These are phyloP conservation scores for Stegodyphus dumicola DNA, from an alignment of 1,140 invertebrate genomes.

Conservation along the genomic window DNA sequence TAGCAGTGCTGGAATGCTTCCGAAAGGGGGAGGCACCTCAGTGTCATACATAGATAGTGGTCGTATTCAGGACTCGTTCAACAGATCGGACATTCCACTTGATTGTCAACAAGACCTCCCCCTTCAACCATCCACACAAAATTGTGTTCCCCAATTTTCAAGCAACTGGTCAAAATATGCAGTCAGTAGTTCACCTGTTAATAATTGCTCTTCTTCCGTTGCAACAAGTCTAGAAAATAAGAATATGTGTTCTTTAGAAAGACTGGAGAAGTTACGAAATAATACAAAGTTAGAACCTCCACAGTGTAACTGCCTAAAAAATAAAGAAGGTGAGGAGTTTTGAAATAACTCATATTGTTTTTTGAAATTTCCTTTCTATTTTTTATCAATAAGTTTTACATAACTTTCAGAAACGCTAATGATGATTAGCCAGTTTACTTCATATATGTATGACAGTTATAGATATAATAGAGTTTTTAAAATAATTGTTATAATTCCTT, in stretches of 20 bases:
- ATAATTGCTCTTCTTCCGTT: constrained; percentile 25
- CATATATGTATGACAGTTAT: too few species aligned
- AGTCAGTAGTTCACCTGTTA: neutral
- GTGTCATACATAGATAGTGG: constrained; percentile 64
- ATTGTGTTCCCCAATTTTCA: constrained; percentile 12
- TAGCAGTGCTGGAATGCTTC: constrained; percentile 32
- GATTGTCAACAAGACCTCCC: constrained; percentile 50
- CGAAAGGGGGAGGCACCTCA: constrained; percentile 58
- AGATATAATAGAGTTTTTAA: too few species aligned
- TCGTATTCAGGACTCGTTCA: constrained; percentile 61
- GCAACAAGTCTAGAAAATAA: constrained; percentile 20
- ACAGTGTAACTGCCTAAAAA: constrained; percentile 83
- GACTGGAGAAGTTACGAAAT: constrained; percentile 75
- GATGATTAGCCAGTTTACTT: too few species aligned
- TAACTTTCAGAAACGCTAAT: too few species aligned
- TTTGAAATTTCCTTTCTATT: too few species aligned
- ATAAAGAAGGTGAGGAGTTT: constrained; percentile 74
- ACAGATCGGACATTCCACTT: constrained; percentile 18
- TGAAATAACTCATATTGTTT: constrained; percentile 31
- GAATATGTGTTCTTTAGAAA: constrained; percentile 15
- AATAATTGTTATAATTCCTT: neutral
- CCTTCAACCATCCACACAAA: constrained; percentile 31
- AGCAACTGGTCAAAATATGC: constrained; percentile 11
- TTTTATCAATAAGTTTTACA: too few species aligned
- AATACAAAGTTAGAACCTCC: constrained; percentile 83